phyloP scores from a whole-genome alignment of 1,140 invertebrate species.

The Diorhabda sublineata region DNA sequence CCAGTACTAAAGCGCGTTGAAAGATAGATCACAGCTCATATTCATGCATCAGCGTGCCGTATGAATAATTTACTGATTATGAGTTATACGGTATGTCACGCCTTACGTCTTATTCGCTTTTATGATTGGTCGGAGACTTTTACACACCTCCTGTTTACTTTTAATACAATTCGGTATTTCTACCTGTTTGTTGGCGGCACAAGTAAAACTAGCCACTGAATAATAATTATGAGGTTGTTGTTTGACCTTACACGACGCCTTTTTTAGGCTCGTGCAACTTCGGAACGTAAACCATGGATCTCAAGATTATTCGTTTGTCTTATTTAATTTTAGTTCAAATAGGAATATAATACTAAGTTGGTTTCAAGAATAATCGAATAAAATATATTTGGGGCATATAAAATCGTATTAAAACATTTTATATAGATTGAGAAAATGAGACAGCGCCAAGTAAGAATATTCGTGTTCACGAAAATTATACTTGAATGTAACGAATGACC shows the following conservation, averaged over 20 bases:
- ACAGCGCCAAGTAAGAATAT: no score
- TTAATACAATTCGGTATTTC: slow-evolving; percentile 36
- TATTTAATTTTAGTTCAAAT: no score
- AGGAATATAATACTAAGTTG: no score
- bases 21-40: slow-evolving; percentile 14
- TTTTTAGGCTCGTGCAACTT: neutral
- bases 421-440: no score
- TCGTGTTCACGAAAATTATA: no score
- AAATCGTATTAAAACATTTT: no score
- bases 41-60: slow-evolving; percentile 31
- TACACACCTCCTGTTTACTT: slow-evolving; percentile 40
- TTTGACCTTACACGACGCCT: neutral
- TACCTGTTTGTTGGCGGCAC: slow-evolving; percentile 27
- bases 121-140: slow-evolving; percentile 36
- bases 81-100: slow-evolving; percentile 40
- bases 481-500: no score
- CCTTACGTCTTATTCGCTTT: slow-evolving; percentile 31
- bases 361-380: no score
- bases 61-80: slow-evolving; percentile 41
- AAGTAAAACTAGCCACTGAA: slow-evolving; percentile 20
- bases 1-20: neutral
- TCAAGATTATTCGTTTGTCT: no score
- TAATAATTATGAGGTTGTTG: slow-evolving; percentile 8
- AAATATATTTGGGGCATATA: no score
- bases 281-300: no score